A percentile compares a stretch with the other conserved stretches of the same genome.
Conservation (phyloP, 2,113 vertebrate species). For the Phoxinus phoxinus region DNA sequence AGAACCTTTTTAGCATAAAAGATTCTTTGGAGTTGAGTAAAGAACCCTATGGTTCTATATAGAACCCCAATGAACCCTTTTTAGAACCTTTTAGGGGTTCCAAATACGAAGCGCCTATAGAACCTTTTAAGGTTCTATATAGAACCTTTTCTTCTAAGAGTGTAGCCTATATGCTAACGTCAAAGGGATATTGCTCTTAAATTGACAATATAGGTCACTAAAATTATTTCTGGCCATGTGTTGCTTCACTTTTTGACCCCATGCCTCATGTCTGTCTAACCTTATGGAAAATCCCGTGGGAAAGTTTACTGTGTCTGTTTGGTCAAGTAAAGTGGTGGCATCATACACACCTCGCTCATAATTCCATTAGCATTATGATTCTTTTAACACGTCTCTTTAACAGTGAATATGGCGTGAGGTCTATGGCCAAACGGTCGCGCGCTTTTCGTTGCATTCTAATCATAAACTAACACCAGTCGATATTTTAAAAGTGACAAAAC, state of each 20-base stretch:
- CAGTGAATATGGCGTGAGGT: background rate
- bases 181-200: background rate
- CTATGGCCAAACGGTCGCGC: slow-evolving; percentile 29
- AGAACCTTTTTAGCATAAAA: too few relatives aligned
- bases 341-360: slow-evolving; percentile 37
- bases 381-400: slow-evolving; percentile 32
- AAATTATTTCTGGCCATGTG: slow-evolving; percentile 10
- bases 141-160: too few relatives aligned
- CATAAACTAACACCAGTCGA: background rate
- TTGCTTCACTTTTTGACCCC: slow-evolving; percentile 19
- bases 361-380: slow-evolving; percentile 46
- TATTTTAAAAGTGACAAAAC: too few relatives aligned
- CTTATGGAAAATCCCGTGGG: slow-evolving; percentile 35
- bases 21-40: too few relatives aligned
- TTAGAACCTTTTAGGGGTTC: too few relatives aligned
- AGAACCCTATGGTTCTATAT: too few relatives aligned
- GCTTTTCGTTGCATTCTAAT: background rate
- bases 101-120: too few relatives aligned
- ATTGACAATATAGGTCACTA: background rate
- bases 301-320: slow-evolving; percentile 42
- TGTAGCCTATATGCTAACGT: background rate
- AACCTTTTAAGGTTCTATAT: too few relatives aligned
- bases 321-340: slow-evolving; percentile 27
- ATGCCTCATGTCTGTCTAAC: background rate
- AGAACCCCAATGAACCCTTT: too few relatives aligned